These are phyloP conservation scores for Galeopsomyia nigrocyanea DNA, from an alignment of 2,888 invertebrate genomes.

Conservation along the genomic window DNA sequence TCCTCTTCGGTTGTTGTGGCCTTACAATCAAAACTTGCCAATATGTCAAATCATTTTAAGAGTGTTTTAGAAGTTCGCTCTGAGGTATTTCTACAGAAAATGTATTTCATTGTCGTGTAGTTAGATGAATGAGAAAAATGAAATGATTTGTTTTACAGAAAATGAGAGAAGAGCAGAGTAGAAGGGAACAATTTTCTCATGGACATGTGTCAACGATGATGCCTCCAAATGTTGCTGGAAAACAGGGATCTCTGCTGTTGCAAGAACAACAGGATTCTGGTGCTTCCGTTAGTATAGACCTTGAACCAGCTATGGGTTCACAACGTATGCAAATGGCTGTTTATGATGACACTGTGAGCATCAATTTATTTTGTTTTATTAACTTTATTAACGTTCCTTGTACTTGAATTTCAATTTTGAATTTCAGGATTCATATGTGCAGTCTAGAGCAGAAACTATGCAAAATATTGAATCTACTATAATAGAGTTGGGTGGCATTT, in stretches of 20 bases:
- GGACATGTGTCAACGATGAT: constrained; percentile 75
- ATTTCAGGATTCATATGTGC: constrained; percentile 84
- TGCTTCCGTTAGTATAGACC: constrained; percentile 82
- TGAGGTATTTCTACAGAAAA: constrained; percentile 73
- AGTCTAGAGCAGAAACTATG: constrained; percentile 97
- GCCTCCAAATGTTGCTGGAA: constrained; percentile 74
- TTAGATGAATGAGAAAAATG: background rate
- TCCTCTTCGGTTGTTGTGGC: constrained; percentile 94
- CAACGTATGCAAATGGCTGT: constrained; percentile 65
- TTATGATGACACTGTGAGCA: constrained; percentile 64
- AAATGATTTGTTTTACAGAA: constrained; percentile 72
- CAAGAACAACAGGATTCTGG: constrained; percentile 64
- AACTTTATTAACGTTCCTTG: constrained; percentile 18
- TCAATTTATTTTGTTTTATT: constrained; percentile 25
- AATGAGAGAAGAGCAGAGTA: constrained; percentile 92
- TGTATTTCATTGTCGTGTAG: constrained; percentile 15
- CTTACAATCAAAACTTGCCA: constrained; percentile 93
- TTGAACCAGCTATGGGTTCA: constrained; percentile 74
- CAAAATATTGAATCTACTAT: constrained; percentile 99
- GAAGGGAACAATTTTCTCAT: constrained; percentile 92
- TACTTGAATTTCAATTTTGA: constrained; percentile 22
- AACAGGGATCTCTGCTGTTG: constrained; percentile 66
- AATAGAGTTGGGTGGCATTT: constrained; percentile 98
- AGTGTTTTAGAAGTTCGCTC: constrained; percentile 97
- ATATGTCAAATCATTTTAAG: constrained; percentile 98